phyloP scores from a whole-genome alignment of 2,797 vertebrate species.

The Megalops cyprinoides region DNA sequence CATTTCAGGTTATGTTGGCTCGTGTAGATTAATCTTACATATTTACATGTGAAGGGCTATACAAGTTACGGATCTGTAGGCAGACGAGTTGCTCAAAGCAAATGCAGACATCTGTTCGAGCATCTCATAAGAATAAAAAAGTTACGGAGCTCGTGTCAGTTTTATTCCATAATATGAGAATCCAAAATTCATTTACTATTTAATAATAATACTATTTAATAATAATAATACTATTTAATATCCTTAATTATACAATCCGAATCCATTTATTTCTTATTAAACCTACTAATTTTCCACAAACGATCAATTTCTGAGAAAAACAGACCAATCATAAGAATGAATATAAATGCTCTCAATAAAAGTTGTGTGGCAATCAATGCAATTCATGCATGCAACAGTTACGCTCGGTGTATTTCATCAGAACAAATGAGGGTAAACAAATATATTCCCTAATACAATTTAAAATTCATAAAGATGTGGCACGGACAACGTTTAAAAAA shows the following conservation, averaged over 20 bases:
- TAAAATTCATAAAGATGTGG: neutral
- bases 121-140: neutral
- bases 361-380: slow-evolving; percentile 17
- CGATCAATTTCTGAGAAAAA: neutral
- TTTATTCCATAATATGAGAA: neutral
- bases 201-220: too few species aligned
- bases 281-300: neutral
- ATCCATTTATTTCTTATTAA: too few species aligned
- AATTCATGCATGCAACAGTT: slow-evolving; percentile 13
- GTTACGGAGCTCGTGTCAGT: too few species aligned
- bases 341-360: neutral
- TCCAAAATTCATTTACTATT: neutral
- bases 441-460: neutral
- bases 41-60: neutral
- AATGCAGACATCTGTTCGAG: neutral
- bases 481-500: slow-evolving; percentile 1
- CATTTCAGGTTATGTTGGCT: neutral
- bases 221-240: too few species aligned
- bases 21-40: neutral
- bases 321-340: neutral
- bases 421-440: neutral
- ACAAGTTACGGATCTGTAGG: neutral
- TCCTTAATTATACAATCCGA: too few species aligned
- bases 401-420: neutral
- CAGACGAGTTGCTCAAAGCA: neutral